Conservation (phyloP, 2,888 invertebrate genomes). For the Callimorpha dominula region DNA sequence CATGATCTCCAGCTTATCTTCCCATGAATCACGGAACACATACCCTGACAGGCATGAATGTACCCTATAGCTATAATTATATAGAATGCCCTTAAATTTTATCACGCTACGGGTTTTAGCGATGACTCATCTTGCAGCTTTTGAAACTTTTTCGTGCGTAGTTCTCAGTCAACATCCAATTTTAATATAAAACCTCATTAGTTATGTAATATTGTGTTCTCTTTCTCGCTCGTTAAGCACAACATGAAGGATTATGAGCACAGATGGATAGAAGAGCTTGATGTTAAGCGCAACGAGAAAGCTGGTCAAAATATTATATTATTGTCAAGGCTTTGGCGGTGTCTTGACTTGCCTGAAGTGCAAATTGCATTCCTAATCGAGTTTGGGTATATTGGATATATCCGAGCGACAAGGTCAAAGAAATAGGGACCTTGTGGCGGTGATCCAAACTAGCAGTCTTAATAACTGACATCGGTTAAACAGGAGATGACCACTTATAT, state of each 20-base stretch:
- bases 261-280: background rate
- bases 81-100: slow-evolving; percentile 35
- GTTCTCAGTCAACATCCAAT: background rate
- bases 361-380: no score
- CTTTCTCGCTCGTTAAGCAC: background rate
- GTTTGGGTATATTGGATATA: slow-evolving; percentile 1
- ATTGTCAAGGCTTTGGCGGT: no score
- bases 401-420: no score
- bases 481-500: no score
- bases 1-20: slow-evolving; percentile 15
- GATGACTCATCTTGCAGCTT: slow-evolving; percentile 35
- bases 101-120: slow-evolving; percentile 24
- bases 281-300: background rate
- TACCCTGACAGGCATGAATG: background rate
- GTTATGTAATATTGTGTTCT: background rate
- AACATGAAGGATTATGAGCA: background rate
- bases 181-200: slow-evolving; percentile 6
- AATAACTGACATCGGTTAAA: no score
- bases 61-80: slow-evolving; percentile 3
- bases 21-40: no score
- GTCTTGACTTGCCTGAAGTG: no score
- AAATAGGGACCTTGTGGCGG: no score
- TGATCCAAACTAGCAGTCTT: no score
- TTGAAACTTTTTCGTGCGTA: slow-evolving; percentile 2
- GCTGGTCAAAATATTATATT: no score